Conservation (phyloP, 2,888 invertebrate species). For the Nymphalis c-album region DNA sequence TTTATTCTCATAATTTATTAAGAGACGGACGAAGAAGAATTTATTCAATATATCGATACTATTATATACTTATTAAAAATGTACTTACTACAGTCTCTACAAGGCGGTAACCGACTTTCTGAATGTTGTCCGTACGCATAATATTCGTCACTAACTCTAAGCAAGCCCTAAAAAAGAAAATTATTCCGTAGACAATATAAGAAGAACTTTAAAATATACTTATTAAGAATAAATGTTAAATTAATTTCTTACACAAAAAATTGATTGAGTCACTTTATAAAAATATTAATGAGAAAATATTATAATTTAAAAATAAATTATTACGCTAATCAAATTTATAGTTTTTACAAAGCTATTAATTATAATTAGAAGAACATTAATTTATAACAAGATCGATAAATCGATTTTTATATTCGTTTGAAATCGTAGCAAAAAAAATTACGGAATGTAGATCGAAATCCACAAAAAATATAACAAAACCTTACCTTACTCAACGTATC, state of each 20-base stretch:
- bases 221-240: constrained; percentile 1
- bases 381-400: not conserved
- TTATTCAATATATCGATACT: not conserved
- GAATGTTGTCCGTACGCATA: constrained; percentile 35
- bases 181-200: not conserved
- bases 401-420: not conserved
- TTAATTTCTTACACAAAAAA: not conserved
- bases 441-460: not conserved
- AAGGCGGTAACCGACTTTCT: constrained; percentile 47
- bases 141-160: constrained; percentile 44
- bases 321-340: not conserved
- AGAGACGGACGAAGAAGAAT: not conserved
- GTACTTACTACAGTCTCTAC: constrained; percentile 65
- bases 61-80: not conserved
- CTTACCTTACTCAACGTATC: constrained; percentile 56
- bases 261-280: not conserved
- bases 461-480: constrained; percentile 35
- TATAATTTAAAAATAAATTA: not conserved
- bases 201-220: constrained; percentile 2
- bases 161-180: constrained; percentile 43
- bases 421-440: constrained; percentile 5
- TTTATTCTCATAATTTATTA: too few relatives aligned
- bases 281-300: not conserved
- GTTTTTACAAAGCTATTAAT: not conserved
- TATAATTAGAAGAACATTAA: constrained; percentile 6